These are phyloP conservation scores for Euthynnus affinis DNA, from an alignment of 2,797 vertebrate species.

Conservation along the genomic window DNA sequence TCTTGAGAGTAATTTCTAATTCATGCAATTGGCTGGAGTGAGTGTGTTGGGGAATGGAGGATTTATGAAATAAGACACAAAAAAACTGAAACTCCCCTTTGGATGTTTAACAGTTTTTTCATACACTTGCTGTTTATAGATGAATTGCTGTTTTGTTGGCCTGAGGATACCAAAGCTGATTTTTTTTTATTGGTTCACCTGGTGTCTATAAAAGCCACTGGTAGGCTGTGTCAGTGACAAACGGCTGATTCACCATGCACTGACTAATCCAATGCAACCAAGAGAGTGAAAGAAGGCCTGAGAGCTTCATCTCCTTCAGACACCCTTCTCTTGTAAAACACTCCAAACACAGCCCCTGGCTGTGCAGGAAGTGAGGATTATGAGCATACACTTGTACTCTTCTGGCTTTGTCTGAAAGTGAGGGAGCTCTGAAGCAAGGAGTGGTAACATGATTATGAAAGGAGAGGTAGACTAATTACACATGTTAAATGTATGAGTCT, in stretches of 20 bases:
- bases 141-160: constrained; percentile 79
- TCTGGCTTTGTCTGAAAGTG: constrained; percentile 44
- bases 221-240: constrained; percentile 73
- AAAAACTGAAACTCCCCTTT: constrained; percentile 66
- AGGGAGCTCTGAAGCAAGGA: constrained; percentile 41
- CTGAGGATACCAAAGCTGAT: constrained; percentile 70
- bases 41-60: constrained; percentile 40
- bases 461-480: constrained; percentile 41
- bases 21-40: constrained; percentile 74
- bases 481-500: constrained; percentile 28
- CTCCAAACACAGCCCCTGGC: constrained; percentile 74
- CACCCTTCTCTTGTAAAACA: constrained; percentile 71
- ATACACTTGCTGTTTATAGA: constrained; percentile 69
- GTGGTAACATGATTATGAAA: constrained; percentile 52
- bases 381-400: constrained; percentile 54
- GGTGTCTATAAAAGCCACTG: constrained; percentile 74
- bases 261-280: constrained; percentile 69
- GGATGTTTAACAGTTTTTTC: constrained; percentile 67
- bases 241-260: constrained; percentile 79
- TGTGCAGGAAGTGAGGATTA: constrained; percentile 75
- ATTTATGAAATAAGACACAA: constrained; percentile 63
- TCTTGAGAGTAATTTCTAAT: constrained; percentile 66
- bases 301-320: constrained; percentile 71
- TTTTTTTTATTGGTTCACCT: constrained; percentile 82
- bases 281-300: constrained; percentile 40